Percentiles rank a stretch among this genome's conserved stretches.
Conservation (phyloP, 2,888 invertebrate genomes). For the Griposia aprilina region DNA sequence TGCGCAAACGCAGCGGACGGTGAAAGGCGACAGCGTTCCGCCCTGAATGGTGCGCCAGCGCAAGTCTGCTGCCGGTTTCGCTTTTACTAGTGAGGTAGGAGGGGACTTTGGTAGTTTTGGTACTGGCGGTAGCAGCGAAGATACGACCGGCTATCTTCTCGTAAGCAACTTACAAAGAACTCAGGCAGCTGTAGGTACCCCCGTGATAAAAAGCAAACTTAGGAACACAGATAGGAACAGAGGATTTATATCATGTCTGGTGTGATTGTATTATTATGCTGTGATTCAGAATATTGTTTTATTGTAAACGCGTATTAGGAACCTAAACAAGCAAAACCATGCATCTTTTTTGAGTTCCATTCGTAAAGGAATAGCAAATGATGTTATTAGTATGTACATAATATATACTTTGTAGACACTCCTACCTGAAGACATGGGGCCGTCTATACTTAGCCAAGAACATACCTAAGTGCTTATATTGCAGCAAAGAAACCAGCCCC, state of each 20-base stretch:
- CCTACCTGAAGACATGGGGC: neutral
- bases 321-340: neutral
- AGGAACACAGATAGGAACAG: neutral
- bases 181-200: neutral
- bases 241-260: neutral
- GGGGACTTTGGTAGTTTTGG: neutral
- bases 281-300: neutral
- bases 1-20: constrained; percentile 67
- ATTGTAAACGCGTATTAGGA: neutral
- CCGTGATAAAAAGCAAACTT: neutral
- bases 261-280: neutral
- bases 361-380: neutral
- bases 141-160: neutral
- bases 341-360: neutral
- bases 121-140: neutral
- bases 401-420: neutral
- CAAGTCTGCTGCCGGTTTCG: constrained; percentile 69
- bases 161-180: neutral
- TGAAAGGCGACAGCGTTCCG: constrained; percentile 77
- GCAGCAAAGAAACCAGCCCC: neutral
- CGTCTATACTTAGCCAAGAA: neutral
- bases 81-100: constrained; percentile 68
- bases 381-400: neutral
- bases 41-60: constrained; percentile 70
- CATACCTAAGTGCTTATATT: neutral